These are phyloP conservation scores for Urocitellus parryii DNA, from an alignment of 2,113 vertebrate species.

Conservation along the genomic window DNA sequence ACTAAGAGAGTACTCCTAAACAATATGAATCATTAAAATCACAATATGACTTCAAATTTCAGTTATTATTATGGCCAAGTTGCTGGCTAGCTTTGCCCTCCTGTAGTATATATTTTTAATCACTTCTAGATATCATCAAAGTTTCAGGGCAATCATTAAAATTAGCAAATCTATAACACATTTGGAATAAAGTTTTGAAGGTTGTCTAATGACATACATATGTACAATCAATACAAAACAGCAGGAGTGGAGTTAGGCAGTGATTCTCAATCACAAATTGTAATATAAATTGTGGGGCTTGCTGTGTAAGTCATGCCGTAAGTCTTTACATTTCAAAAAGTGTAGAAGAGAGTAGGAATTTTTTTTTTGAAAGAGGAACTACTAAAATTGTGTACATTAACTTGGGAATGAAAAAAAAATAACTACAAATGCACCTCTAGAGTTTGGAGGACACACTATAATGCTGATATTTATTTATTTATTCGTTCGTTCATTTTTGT, in stretches of 20 bases:
- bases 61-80: not conserved
- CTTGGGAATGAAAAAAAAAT: not conserved
- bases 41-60: not conserved
- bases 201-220: conserved; percentile 65
- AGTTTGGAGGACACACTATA: not conserved
- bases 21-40: not conserved
- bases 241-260: conserved; percentile 36
- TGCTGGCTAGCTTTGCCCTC: not conserved
- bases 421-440: not conserved
- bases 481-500: not conserved
- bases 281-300: conserved; percentile 74
- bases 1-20: conserved; percentile 10
- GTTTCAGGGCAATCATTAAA: conserved; percentile 41
- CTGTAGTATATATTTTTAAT: not conserved
- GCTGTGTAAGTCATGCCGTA: conserved; percentile 62
- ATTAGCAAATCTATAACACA: conserved; percentile 64
- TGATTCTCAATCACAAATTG: conserved; percentile 64
- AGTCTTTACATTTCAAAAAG: conserved; percentile 60
- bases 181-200: conserved; percentile 53
- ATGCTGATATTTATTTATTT: not conserved
- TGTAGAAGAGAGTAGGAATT: not conserved
- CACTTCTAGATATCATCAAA: not conserved
- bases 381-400: not conserved
- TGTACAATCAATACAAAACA: conserved; percentile 74
- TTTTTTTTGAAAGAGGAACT: not conserved